A percentile compares a stretch with the other conserved stretches of the same genome.
Evolutionary conservation across 2,888 invertebrate species (phyloP).

Genomic region (Abrostola tripartita): DNA sequence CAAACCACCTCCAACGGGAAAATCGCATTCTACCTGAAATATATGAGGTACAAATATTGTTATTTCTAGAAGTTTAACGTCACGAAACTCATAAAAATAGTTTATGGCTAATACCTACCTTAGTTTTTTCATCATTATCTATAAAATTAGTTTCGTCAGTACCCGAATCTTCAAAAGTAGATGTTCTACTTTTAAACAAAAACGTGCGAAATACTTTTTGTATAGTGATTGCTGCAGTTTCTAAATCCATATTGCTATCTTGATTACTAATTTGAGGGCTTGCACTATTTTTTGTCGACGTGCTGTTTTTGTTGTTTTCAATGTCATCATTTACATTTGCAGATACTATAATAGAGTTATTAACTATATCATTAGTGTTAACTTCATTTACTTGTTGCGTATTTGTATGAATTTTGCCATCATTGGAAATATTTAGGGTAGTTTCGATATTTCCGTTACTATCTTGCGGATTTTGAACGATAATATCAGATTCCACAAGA

Average conservation of each 20-base stretch:
- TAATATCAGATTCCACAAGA: not conserved
- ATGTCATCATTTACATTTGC: conserved; percentile 7
- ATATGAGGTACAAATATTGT: conserved; percentile 17
- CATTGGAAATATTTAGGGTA: not conserved
- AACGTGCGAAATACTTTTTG: conserved; percentile 88
- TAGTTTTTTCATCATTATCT: conserved; percentile 68
- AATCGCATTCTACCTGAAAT: conserved; percentile 73
- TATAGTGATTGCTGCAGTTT: conserved; percentile 87
- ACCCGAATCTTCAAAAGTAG: conserved; percentile 77
- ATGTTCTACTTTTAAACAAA: conserved; percentile 81
- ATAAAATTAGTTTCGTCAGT: conserved; percentile 70
- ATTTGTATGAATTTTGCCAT: conserved; percentile 5
- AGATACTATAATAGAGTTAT: conserved; percentile 1
- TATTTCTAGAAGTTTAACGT: too few relatives aligned
- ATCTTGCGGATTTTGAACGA: conserved; percentile 2
- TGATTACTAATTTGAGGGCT: conserved; percentile 27
- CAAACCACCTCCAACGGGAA: conserved; percentile 58
- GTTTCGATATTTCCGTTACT: conserved; percentile 6
- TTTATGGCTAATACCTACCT: conserved; percentile 58
- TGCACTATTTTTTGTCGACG: conserved; percentile 17
- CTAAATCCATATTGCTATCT: conserved; percentile 78
- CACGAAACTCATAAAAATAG: too few relatives aligned
- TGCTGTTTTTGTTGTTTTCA: conserved; percentile 9
- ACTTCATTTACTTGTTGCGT: conserved; percentile 5
- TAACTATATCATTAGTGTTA: conserved; percentile 10